A percentile compares a stretch with the other conserved stretches of the same genome.
Conservation (phyloP, 1,140 invertebrate genomes). For the Pogonomyrmex barbatus region DNA sequence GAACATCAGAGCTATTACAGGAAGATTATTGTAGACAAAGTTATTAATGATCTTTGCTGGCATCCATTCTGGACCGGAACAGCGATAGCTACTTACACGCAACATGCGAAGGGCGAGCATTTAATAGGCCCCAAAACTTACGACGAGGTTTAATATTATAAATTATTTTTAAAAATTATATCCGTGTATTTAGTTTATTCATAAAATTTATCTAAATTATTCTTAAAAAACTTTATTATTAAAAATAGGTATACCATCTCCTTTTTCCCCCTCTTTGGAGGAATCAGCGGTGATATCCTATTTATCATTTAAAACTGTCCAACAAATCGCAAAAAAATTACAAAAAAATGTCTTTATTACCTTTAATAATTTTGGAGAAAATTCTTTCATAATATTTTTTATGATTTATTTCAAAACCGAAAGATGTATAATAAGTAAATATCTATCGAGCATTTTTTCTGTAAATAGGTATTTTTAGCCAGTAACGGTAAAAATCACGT, state of each 20-base stretch:
- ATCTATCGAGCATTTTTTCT: neutral
- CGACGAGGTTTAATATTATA: conserved; percentile 42
- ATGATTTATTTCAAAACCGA: no score
- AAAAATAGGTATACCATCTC: no score
- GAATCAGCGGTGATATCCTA: no score
- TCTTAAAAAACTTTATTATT: neutral
- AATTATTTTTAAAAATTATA: neutral
- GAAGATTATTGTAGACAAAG: conserved; percentile 87
- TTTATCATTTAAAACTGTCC: no score
- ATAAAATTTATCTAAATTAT: neutral
- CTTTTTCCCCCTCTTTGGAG: no score
- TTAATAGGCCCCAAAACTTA: conserved; percentile 71
- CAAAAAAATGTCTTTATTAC: no score
- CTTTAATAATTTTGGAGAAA: no score
- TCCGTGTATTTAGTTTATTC: neutral
- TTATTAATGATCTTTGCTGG: conserved; percentile 89
- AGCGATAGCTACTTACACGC: conserved; percentile 88
- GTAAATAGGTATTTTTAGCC: conserved; percentile 84
- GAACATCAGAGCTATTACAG: conserved; percentile 89
- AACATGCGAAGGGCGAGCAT: conserved; percentile 80
- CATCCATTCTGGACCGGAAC: conserved; percentile 90
- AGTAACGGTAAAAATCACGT: conserved; percentile 88
- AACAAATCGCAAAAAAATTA: no score
- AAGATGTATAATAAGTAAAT: no score
- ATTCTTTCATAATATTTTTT: no score